phyloP scores from a whole-genome alignment of 2,113 vertebrate species.

The Prinia subflava region DNA sequence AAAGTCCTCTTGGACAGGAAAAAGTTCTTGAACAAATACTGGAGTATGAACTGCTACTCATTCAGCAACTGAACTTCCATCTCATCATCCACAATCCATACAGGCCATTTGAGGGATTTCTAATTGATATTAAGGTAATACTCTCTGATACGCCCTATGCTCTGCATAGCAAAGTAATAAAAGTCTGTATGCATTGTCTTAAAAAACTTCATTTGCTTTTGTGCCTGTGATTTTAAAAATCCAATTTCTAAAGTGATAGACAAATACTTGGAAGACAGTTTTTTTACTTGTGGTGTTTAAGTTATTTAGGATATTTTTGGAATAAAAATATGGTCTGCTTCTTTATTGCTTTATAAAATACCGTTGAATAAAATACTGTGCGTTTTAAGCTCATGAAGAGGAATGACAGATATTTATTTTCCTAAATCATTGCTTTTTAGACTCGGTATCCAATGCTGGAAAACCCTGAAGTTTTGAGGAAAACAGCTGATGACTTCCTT shows the following conservation, averaged over 20 bases:
- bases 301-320: neutral
- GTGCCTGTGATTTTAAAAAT: neutral
- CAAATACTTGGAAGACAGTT: neutral
- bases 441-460: constrained; percentile 88
- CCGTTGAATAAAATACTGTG: neutral
- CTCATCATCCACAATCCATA: constrained; percentile 95
- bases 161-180: fast-evolving
- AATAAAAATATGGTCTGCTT: neutral
- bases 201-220: neutral
- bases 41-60: constrained; percentile 92
- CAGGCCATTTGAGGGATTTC: constrained; percentile 92
- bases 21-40: constrained; percentile 90
- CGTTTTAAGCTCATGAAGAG: neutral
- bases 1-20: constrained; percentile 85
- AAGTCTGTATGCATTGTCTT: neutral
- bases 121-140: constrained; percentile 93
- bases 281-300: neutral
- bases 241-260: neutral
- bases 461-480: constrained; percentile 91
- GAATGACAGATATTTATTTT: neutral
- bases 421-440: constrained; percentile 69
- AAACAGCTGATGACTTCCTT: constrained; percentile 92
- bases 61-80: constrained; percentile 96
- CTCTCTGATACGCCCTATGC: neutral
- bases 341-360: neutral